phyloP scores from a whole-genome alignment of 2,888 invertebrate genomes.

The Dendrolimus pini region DNA sequence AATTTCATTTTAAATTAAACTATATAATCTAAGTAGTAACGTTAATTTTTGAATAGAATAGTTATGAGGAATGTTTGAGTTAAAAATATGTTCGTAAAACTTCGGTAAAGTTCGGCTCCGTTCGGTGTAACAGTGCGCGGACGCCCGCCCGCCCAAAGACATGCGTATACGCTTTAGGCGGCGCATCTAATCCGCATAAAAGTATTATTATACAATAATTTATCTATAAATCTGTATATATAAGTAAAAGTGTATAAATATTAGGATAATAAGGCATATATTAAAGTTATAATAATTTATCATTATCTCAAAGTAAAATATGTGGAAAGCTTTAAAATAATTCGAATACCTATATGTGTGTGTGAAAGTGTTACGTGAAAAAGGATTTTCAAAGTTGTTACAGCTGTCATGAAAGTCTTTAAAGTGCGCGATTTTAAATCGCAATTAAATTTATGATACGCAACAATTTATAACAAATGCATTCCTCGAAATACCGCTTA shows the following conservation, averaged over 20 bases:
- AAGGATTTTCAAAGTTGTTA: background rate
- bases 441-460: slow-evolving; percentile 6
- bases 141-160: slow-evolving; percentile 57
- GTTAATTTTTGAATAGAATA: slow-evolving; percentile 14
- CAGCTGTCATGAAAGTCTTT: background rate
- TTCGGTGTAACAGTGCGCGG: slow-evolving; percentile 43
- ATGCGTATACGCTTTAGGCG: slow-evolving; percentile 53
- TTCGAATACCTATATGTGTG: background rate
- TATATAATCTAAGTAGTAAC: slow-evolving; percentile 5
- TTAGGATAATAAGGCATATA: background rate
- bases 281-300: background rate
- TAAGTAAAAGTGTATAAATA: slow-evolving; percentile 5
- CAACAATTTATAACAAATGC: slow-evolving; percentile 31
- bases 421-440: background rate
- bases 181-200: slow-evolving; percentile 26
- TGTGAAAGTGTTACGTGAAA: background rate
- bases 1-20: background rate
- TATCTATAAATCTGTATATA: slow-evolving; percentile 2
- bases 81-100: slow-evolving; percentile 63
- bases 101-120: slow-evolving; percentile 47
- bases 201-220: slow-evolving; percentile 10
- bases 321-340: slow-evolving; percentile 22
- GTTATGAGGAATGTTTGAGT: slow-evolving; percentile 39
- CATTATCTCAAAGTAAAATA: slow-evolving; percentile 1
- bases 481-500: slow-evolving; percentile 51